Evolutionary conservation across 1,140 invertebrate genomes (phyloP).

Genomic region (Nasonia giraulti): DNA sequence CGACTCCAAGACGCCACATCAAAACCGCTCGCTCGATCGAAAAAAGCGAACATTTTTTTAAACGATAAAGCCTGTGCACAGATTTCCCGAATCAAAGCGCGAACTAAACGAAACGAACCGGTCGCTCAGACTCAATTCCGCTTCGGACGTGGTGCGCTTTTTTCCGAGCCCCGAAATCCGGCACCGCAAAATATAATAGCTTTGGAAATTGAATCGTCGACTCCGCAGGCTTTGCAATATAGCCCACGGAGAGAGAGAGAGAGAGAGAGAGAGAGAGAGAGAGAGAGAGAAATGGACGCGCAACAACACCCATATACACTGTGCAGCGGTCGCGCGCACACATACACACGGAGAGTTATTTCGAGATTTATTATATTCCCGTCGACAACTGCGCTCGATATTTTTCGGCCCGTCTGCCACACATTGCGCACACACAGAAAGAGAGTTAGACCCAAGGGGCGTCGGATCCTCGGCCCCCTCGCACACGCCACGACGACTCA

Average conservation of each 20-base stretch:
- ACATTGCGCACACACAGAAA: not conserved
- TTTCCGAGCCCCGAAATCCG: not conserved
- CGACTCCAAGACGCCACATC: not conserved
- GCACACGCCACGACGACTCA: not conserved
- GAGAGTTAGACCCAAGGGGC: not conserved
- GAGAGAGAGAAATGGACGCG: not conserved
- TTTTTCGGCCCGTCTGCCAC: slow-evolving; percentile 6
- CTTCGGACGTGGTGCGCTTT: not conserved
- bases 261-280: too few species aligned
- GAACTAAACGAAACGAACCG: too few species aligned
- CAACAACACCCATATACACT: not conserved
- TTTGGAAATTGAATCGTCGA: slow-evolving; percentile 40
- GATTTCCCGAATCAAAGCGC: not conserved
- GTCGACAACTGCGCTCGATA: slow-evolving; percentile 19
- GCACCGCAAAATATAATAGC: slow-evolving; percentile 39
- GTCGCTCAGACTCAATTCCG: slow-evolving; percentile 6
- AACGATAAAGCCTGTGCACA: not conserved
- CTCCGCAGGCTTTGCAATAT: not conserved
- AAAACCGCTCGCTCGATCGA: not conserved
- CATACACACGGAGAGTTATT: not conserved
- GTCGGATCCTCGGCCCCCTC: not conserved
- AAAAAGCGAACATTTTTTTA: not conserved
- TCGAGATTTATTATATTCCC: slow-evolving; percentile 12
- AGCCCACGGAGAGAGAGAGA: not conserved
- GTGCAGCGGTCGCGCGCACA: not conserved